These are phyloP conservation scores for Rhombomys opimus DNA, from an alignment of 2,113 vertebrate genomes.

Conservation along the genomic window DNA sequence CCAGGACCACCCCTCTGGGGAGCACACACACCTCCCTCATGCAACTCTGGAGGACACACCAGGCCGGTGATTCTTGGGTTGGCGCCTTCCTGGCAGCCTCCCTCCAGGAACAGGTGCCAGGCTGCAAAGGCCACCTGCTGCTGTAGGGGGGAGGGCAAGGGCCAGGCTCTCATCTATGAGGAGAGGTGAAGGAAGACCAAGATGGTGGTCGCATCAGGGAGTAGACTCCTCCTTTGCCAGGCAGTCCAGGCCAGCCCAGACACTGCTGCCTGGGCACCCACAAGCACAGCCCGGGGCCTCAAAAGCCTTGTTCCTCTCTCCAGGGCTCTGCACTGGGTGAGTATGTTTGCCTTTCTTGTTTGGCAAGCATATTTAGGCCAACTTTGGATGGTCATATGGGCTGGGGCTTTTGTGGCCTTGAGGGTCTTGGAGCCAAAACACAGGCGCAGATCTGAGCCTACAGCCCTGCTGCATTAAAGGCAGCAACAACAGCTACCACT, in stretches of 20 bases:
- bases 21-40: background rate
- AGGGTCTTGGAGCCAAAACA: background rate
- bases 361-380: background rate
- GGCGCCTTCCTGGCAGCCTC: conserved; percentile 74
- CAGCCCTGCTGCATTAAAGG: background rate
- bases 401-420: background rate
- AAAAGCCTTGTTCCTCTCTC: background rate
- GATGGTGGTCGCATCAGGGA: conserved; percentile 33
- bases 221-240: background rate
- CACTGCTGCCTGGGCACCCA: background rate
- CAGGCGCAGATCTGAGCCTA: background rate
- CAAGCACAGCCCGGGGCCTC: background rate
- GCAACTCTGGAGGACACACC: background rate
- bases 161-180: conserved; percentile 2
- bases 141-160: conserved; percentile 72
- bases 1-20: background rate
- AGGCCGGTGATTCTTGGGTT: conserved; percentile 41
- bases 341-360: background rate
- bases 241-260: background rate
- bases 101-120: conserved; percentile 76
- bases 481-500: background rate
- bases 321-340: background rate
- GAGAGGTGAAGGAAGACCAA: conserved; percentile 57
- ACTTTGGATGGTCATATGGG: background rate
- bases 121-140: conserved; percentile 80